Base-by-base conservation (phyloP, 2,888 invertebrate genomes). In the Eupithecia insigniata region DNA sequence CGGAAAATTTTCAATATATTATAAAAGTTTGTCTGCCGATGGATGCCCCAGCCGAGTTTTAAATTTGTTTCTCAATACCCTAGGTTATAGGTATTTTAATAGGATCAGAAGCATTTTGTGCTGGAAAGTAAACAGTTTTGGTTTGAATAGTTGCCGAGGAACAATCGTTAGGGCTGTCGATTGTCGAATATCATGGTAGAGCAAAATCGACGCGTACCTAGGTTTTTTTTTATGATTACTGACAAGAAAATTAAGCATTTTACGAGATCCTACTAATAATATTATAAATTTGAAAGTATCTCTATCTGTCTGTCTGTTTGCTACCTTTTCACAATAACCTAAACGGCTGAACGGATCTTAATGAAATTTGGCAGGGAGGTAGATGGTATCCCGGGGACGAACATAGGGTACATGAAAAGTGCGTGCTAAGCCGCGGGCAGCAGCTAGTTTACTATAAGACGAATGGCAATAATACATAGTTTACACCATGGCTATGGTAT, bases 1-100 rank as follows among this genome's bases (percentile, higher is more conserved):
- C 82, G 84, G 76, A 80, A 85, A 86, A 83, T 87, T 87, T 87
- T 87, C 55, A 89, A 89, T 89, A 90, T 90, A 90, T 90, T 88
- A 87, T 86, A 85, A 89, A 90, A 90, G 86, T 90, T 90, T 78
- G 66, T 75, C 85, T 80, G 65, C 60, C 60, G 78, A 78, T 82
- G 80, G 78, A 78, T 79, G 78, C 82, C 79, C 75, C 79, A 80
- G 81, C 83, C 77, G 82, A 87, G 88, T 90, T 90, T 86, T 84
- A 87, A 87, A 87, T 88, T 87, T 87, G 88, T 89, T 89, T 80
- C 79, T 80, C 73, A 81, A 81, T 83, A 81, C 78, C 77, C 72
- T 78, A 81, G 81, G 84, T 84, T 83, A 84, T 85, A 86, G 82
- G 84, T 51, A 22, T 85, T 89, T 84, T 85, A 85, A 87, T 84